Evolutionary conservation across 2,797 vertebrate genomes (phyloP), one percentile per base, ranked within the genome.

Genomic region (Salmo trutta): DNA sequence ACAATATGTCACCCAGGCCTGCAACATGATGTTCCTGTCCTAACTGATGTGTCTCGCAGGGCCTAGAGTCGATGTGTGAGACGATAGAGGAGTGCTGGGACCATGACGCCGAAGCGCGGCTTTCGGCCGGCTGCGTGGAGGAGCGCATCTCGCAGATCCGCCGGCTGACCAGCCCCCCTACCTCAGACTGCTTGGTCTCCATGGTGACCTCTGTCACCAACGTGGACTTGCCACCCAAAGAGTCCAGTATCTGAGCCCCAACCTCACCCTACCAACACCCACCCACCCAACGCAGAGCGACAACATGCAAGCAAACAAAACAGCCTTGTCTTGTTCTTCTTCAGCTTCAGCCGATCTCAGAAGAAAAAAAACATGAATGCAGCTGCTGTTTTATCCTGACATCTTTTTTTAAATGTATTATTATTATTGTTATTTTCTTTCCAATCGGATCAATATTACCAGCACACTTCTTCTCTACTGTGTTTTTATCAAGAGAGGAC

Each of bases 61-160:
- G 97, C 77, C 91, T 98, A 93, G 95, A 96, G 67, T 96, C 96
- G 93, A 87, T 99, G 77, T 98, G 97, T 0, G 96, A 97, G 91
- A 97, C 97, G 2, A 96, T 95, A 10, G 97, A 98, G 92, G 98
- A 99, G 86, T 99, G 98, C 93, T 99, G 98, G 98, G 98, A 99
- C 87, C 98, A 99, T 0, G 98, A 99, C 0, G 97, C 97, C 0
- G 98, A 99, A 91, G 98, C 98, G 0, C 96, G 97, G 24, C 94
- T 99, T 31, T 98, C 98, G 0, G 97, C 98, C 0, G 96, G 98
- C 83, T 99, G 98, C 2, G 98, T 99, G 21, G 96, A 98, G 89
- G 97, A 99, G 90, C 95, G 98, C 47, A 96, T 98, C 82, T 91
- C 94, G 47, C 96, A 97, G 93, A 92, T 96, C 82, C 96, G 95